Conservation (phyloP, 2,797 vertebrate genomes). For the Phalanger gymnotis region DNA sequence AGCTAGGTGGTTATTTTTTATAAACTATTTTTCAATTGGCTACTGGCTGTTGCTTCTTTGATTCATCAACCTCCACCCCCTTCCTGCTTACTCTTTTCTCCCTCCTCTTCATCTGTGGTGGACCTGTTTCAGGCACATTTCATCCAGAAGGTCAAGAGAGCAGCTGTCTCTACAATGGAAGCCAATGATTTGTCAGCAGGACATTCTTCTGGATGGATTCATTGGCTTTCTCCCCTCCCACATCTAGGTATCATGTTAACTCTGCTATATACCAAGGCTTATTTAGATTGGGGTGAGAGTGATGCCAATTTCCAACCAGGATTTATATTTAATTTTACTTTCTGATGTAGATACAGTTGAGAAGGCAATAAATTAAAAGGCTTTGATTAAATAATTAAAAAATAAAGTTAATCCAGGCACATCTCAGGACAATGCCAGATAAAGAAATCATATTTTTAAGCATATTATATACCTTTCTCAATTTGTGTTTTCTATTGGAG, state of each 20-base stretch:
- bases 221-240: neutral
- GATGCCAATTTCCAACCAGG: conserved; percentile 23
- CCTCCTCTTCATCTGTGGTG: conserved; percentile 78
- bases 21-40: conserved; percentile 57
- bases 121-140: conserved; percentile 67
- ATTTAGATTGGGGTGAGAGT: conserved; percentile 34
- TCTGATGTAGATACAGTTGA: conserved; percentile 24
- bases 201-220: conserved; percentile 64
- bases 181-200: conserved; percentile 75
- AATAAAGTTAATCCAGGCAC: conserved; percentile 54
- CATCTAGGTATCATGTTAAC: neutral
- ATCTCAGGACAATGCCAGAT: neutral
- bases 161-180: conserved; percentile 79
- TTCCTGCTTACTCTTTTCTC: conserved; percentile 25
- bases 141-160: conserved; percentile 80
- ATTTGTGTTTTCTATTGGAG: conserved; percentile 24
- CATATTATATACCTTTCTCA: neutral
- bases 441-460: neutral
- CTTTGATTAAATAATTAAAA: conserved; percentile 61
- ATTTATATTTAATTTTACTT: conserved; percentile 52
- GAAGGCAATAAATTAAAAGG: conserved; percentile 52
- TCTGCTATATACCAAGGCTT: conserved; percentile 45
- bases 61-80: neutral
- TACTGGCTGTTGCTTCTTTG: conserved; percentile 31
- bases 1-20: conserved; percentile 33